Base-by-base conservation (phyloP, 1,140 invertebrate species). In the Zaprionus camerounensis region DNA sequence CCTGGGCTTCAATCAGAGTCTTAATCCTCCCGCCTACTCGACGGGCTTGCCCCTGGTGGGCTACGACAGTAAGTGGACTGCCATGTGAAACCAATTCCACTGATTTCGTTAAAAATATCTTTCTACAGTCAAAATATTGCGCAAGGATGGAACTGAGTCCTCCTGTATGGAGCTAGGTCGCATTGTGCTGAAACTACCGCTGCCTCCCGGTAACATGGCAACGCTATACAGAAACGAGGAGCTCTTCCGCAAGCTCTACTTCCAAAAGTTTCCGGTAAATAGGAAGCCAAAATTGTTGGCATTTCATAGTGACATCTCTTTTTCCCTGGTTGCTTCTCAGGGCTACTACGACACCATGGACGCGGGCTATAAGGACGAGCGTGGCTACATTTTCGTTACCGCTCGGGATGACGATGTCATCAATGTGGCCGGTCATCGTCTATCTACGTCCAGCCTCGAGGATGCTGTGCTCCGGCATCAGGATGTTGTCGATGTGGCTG, bases 281-380 rank as follows among this genome's bases (percentile, higher is more conserved):
- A 58, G 20, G n/a, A 31, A 34, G 31, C 0, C 9, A 34, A 34
- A 11, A 3, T 34, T 34, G 9, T 34, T 31, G 0, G 7, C 26
- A 36, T 28, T 34, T 17, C 49, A 12, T 20, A 11, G 26, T 36
- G 13, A 46, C 38, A 22, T 28, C 15, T 24, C 7, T 1, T 20
- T 51, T 17, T 61, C 0, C 7, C 9, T 1, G 26, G n/a, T 36
- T 65, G n/a, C 5, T 20, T 73, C 62, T 3, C 69, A 98, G 97
- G 98, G 97, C n/a, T 99, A 96, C 92, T 99, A 99, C 81, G 97
- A 99, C 82, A 99, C 98, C 5, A 98, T 98, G 96, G 98, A 99
- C 91, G 97, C 97, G 1, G 98, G 98, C 0, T 97, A 96, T 85
- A 94, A 95, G 38, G 97, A 98, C 84, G 95, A 96, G 61, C 95